Evolutionary conservation across 2,113 vertebrate genomes (phyloP), one percentile per base, ranked within the genome.

Genomic region (Eupsittula cactorum): DNA sequence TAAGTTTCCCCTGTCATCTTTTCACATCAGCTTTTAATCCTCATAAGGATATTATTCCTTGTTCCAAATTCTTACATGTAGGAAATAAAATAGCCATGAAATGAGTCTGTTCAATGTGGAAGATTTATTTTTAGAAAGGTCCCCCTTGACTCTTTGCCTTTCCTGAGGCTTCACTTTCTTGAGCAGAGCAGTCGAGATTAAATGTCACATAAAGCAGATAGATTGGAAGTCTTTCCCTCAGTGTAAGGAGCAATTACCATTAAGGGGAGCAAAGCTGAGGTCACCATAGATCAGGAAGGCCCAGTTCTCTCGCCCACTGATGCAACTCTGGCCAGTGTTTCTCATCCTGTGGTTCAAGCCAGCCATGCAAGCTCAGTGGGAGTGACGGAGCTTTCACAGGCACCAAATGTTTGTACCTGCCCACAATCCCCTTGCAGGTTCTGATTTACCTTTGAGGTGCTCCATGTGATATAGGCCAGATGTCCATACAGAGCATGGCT

Each of bases 401-500:
- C 57, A 91, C 42, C 24, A 39, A 47, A 18, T 11, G 8, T 57
- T 83, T 2, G 0, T 20, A 3, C 39, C 64, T 68, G 21, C n/a
- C n/a, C n/a, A 6, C 25, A 42, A 1, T 39, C 73, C 49, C 53
- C 41, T 69, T 17, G n/a, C 67, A 80, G 49, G 28, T 28, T 62
- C 53, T 29, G 44, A 57, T 35, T 37, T 67, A 21, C 16, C 23
- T 76, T 69, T 42, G 69, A 49, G 28, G 35, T 1, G 1, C 28
- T 49, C 37, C 1, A 0, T 37, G 17, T 0, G 2, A 39, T 16
- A 13, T 9, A 71, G 57, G 8, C 33, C 21, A 76, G 74, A 19
- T 1, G 4, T 70, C 62, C 3, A 0, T 19, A 9, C 2, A 6
- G 50, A 70, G 4, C 46, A 39, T 0, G n/a, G 42, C 74, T 68